phyloP scores from a whole-genome alignment of 2,888 invertebrate species.

The Polyommatus iphigenia region DNA sequence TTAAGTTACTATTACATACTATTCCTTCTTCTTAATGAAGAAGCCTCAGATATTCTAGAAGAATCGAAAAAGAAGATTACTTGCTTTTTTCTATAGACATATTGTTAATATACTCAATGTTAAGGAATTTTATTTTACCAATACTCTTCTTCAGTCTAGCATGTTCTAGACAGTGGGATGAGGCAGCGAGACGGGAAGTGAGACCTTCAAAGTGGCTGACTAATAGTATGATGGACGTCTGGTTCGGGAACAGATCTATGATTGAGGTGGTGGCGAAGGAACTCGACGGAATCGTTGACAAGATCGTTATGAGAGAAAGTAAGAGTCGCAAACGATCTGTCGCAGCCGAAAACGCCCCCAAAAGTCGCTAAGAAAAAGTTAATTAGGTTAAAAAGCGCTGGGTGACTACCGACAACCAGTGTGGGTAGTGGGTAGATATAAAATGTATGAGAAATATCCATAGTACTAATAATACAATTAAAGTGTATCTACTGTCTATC shows the following conservation, averaged over 20 bases:
- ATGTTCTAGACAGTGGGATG: constrained; percentile 1
- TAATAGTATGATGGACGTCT: constrained; percentile 62
- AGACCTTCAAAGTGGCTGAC: constrained; percentile 51
- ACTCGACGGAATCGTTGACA: constrained; percentile 53
- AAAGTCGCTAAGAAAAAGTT: no score
- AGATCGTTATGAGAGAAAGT: constrained; percentile 54
- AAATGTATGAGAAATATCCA: no score
- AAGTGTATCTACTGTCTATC: no score
- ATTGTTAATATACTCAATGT: not conserved
- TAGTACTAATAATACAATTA: no score
- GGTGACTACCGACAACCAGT: no score
- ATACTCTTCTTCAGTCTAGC: not conserved
- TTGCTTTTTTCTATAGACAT: not conserved
- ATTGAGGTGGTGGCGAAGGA: constrained; percentile 59
- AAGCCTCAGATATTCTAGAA: not conserved
- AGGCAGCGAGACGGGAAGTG: not conserved
- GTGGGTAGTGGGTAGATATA: no score
- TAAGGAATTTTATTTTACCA: not conserved
- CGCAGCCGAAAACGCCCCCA: no score
- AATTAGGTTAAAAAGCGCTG: no score
- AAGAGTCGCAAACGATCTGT: constrained; percentile 34
- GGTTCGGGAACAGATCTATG: constrained; percentile 62
- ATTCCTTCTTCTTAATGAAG: no score
- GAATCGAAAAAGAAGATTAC: not conserved
- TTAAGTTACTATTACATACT: no score